Base-by-base conservation (phyloP, 2,888 invertebrate genomes). In the Cryptophagus acutangulus region DNA sequence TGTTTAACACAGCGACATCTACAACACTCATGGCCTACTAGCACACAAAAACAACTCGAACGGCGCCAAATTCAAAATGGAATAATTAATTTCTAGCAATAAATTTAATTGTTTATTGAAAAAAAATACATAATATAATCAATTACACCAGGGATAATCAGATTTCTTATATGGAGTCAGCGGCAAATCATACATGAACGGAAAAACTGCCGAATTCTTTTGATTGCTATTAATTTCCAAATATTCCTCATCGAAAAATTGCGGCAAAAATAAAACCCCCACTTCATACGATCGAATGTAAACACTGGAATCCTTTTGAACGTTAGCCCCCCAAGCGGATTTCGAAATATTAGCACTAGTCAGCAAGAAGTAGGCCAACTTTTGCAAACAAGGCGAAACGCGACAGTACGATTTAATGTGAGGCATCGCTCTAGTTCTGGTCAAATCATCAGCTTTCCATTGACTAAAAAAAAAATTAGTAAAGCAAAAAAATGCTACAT, bases 261-360 rank as follows among this genome's bases (percentile, higher is more conserved):
- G 76, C 0, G 96, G 95, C 29, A 95, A 56, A 56, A 94, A 87
- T 31, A 96, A 63, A 0, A 97, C 89, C 0, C 96, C 96, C 0
- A 82, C 84, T 69, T 97, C 96, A 62, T 89, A 95, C 29, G 90
- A 93, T 65, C 88, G 78, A 5, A 94, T 79, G 18, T 85, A 77
- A 1, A 51, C 47, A 2, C 52, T 50, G 9, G 48, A 52, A 33
- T 57, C 54, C 41, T 54, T 57, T 28, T 75, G 77, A 45, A 76
- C 79, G 48, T 79, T 80, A 5, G 76, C 66, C 26, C 97, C 97
- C 97, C 97, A 97, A 0, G 97, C 97, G 1, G 96, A 92, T 72
- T 95, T 96, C 8, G 96, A 97, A 17, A 96, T 72, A 72, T 99
- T 99, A 0, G 90, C 92, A 38, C 95, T 95, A 0, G 94, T 94